phyloP scores from a whole-genome alignment of 2,113 vertebrate species.

The Lasiurus cinereus region DNA sequence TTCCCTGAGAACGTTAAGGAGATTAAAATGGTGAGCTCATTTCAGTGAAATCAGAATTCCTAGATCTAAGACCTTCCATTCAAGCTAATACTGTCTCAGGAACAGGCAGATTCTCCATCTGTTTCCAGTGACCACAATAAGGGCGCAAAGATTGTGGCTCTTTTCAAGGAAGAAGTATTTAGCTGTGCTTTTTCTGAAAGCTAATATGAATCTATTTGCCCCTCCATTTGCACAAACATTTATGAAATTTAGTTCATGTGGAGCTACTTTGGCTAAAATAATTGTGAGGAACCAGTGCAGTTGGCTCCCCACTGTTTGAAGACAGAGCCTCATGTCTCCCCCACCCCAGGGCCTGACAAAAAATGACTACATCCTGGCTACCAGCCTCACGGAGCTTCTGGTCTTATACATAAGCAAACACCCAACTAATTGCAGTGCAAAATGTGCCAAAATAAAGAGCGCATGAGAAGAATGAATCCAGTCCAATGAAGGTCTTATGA shows the following conservation, averaged over 20 bases:
- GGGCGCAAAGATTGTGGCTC: background rate
- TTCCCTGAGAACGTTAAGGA: background rate
- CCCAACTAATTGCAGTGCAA: background rate
- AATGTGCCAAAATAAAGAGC: background rate
- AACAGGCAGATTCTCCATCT: background rate
- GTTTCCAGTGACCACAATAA: background rate
- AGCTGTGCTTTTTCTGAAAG: background rate
- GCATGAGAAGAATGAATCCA: background rate
- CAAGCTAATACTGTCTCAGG: background rate
- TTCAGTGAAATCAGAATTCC: background rate
- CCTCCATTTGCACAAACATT: background rate
- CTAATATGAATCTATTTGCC: background rate
- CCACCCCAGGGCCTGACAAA: background rate
- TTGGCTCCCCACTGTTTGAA: background rate
- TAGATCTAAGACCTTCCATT: background rate
- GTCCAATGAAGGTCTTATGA: background rate
- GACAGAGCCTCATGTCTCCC: too few species aligned
- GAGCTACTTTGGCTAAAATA: background rate
- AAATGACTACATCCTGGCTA: background rate
- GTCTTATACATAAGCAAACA: background rate
- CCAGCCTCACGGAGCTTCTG: background rate
- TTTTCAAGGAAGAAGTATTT: background rate
- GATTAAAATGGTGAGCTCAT: conserved; percentile 6
- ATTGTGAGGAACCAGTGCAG: background rate
- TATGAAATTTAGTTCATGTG: background rate